phyloP scores from a whole-genome alignment of 2,797 vertebrate genomes.

The Gastrophryne carolinensis region DNA sequence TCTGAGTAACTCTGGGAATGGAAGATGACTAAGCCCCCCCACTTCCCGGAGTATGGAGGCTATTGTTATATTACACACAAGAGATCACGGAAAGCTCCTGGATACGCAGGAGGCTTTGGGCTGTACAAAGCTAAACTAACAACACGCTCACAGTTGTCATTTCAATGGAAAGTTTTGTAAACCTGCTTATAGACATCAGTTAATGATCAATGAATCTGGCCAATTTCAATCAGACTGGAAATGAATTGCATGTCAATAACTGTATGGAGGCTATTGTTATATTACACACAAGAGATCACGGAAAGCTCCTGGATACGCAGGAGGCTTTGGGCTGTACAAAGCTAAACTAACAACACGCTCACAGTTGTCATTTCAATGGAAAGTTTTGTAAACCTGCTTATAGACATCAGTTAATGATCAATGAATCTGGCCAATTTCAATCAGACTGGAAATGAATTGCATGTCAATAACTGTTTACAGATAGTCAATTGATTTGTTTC shows the following conservation, averaged over 20 bases:
- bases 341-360: too few relatives aligned
- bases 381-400: too few relatives aligned
- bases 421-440: too few relatives aligned
- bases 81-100: not conserved
- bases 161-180: not conserved
- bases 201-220: too few relatives aligned
- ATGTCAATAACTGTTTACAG: too few relatives aligned
- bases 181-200: too few relatives aligned
- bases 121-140: not conserved
- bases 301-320: not conserved
- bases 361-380: not conserved
- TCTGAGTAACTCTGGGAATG: slow-evolving; percentile 37
- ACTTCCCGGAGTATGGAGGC: not conserved
- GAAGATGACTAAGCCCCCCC: slow-evolving; percentile 36
- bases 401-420: too few relatives aligned
- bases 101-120: not conserved
- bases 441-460: too few relatives aligned
- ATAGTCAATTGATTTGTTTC: too few relatives aligned
- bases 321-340: not conserved
- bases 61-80: slow-evolving; percentile 17
- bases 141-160: too few relatives aligned
- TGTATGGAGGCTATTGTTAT: slow-evolving; percentile 9
- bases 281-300: not conserved
- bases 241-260: too few relatives aligned
- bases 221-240: too few relatives aligned